Percentiles rank a stretch among this genome's conserved stretches.
phyloP scores from a whole-genome alignment of 2,113 vertebrate species.

The Corynorhinus townsendii region DNA sequence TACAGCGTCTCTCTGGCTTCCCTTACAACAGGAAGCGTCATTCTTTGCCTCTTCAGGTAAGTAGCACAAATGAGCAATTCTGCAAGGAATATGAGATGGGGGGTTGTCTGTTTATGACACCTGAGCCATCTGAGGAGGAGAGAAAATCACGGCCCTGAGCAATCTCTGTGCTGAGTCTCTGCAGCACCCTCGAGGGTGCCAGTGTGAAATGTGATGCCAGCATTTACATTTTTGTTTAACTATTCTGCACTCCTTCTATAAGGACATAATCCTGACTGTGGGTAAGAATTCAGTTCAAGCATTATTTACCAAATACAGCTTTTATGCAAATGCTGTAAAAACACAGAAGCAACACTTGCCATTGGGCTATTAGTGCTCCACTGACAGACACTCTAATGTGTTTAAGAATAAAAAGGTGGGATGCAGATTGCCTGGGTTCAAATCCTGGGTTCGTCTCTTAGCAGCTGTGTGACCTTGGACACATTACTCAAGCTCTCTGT shows the following conservation, averaged over 20 bases:
- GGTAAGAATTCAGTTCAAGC: neutral
- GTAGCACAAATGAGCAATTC: neutral
- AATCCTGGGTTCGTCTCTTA: neutral
- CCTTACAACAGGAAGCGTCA: conserved; percentile 88
- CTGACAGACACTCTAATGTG: rapidly evolving
- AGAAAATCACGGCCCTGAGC: neutral
- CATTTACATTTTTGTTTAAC: neutral
- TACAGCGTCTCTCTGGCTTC: conserved; percentile 91
- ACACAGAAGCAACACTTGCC: neutral
- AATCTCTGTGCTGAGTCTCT: neutral
- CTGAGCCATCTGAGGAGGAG: neutral
- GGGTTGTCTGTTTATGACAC: rapidly evolving
- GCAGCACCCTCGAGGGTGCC: neutral
- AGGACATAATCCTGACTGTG: neutral
- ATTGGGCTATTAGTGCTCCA: rapidly evolving
- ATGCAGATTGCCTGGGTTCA: too few relatives aligned
- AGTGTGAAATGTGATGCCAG: neutral
- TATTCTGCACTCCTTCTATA: neutral
- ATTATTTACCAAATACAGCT: neutral
- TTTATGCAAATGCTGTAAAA: neutral
- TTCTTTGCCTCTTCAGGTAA: conserved; percentile 91
- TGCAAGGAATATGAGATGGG: neutral
- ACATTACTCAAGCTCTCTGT: neutral
- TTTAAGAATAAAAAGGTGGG: neutral
- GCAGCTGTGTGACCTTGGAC: neutral